These are phyloP conservation scores for Callorhinus ursinus DNA, from an alignment of 2,113 vertebrate genomes.

Conservation along the genomic window DNA sequence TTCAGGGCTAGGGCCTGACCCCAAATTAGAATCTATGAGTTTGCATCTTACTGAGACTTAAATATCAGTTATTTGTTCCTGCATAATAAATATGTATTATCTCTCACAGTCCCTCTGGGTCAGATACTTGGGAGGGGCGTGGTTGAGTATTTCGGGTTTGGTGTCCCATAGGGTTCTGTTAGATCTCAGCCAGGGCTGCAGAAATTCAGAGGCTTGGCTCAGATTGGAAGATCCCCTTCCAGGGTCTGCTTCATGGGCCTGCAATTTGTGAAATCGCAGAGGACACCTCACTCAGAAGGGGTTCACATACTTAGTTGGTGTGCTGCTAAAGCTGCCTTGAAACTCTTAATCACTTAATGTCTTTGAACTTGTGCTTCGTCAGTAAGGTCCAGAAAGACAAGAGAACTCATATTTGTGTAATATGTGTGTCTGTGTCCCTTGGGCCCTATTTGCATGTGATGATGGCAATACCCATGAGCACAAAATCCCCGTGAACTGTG, in stretches of 20 bases:
- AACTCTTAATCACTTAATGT: background rate
- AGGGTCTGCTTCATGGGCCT: background rate
- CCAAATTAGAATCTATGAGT: conserved; percentile 1
- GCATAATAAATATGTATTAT: background rate
- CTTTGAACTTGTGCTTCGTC: background rate
- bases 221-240: background rate
- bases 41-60: background rate
- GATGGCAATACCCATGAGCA: background rate
- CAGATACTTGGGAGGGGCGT: background rate
- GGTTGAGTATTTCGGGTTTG: background rate
- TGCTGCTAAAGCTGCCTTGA: background rate
- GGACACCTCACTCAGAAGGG: background rate
- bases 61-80: background rate
- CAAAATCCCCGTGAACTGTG: background rate
- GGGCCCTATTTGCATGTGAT: background rate
- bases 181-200: background rate
- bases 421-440: background rate
- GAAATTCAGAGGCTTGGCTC: background rate
- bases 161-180: background rate
- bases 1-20: background rate
- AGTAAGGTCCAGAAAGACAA: background rate
- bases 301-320: background rate
- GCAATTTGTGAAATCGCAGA: background rate
- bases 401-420: no score
- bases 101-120: background rate